These are phyloP conservation scores for Cuniculus paca DNA, from an alignment of 2,797 vertebrate species.

Conservation along the genomic window DNA sequence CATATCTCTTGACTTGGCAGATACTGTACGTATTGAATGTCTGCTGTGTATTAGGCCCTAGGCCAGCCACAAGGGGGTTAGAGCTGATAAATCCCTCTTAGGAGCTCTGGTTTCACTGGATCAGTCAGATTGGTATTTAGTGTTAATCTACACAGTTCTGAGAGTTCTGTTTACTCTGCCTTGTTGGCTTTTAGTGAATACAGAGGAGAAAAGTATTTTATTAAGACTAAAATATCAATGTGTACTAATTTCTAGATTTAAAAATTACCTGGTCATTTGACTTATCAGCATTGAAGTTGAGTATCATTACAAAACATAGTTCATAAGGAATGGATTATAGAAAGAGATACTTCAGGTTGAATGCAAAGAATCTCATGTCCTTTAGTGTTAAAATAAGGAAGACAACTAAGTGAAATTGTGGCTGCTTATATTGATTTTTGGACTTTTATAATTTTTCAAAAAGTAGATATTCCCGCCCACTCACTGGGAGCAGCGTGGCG, in stretches of 20 bases:
- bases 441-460: slow-evolving; percentile 12
- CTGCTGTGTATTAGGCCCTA: not conserved
- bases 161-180: slow-evolving; percentile 42
- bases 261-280: not conserved
- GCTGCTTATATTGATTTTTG: slow-evolving; percentile 17
- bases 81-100: not conserved
- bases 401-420: slow-evolving; percentile 1
- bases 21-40: not conserved
- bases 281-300: slow-evolving; percentile 11
- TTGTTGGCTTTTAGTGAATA: not conserved
- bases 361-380: not conserved
- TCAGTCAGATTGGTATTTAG: not conserved
- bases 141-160: not conserved
- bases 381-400: not conserved
- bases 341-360: slow-evolving; percentile 24
- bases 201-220: slow-evolving; percentile 19
- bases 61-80: not conserved
- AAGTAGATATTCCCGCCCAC: slow-evolving; percentile 46
- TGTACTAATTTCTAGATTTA: slow-evolving; percentile 24
- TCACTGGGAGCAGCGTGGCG: too few relatives aligned
- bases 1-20: not conserved
- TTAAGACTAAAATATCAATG: not conserved
- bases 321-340: not conserved
- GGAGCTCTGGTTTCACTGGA: not conserved
- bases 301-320: not conserved